Percentiles rank a stretch among this genome's conserved stretches.
phyloP scores from a whole-genome alignment of 2,797 vertebrate species.

The Alfaro cultratus region DNA sequence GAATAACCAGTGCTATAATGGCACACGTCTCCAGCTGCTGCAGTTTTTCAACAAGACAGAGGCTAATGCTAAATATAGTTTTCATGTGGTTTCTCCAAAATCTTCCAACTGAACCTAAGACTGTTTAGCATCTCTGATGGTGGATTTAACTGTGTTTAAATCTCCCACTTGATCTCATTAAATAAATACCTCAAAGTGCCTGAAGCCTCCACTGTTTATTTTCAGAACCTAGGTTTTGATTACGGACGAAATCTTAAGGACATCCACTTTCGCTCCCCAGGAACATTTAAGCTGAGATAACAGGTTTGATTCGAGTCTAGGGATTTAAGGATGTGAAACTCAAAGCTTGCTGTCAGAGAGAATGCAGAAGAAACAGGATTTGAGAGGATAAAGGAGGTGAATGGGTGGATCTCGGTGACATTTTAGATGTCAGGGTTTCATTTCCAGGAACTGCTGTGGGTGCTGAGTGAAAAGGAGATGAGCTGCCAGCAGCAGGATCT shows the following conservation, averaged over 20 bases:
- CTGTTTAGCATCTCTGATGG: neutral
- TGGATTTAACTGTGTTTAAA: neutral
- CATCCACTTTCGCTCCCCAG: conserved; percentile 18
- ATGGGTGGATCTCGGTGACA: conserved; percentile 52
- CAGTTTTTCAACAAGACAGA: neutral
- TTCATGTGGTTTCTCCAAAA: neutral
- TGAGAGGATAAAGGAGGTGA: conserved; percentile 23
- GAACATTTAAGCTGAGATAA: conserved; percentile 24
- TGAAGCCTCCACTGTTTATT: neutral
- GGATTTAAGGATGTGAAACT: conserved; percentile 46
- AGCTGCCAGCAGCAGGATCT: conserved; percentile 47
- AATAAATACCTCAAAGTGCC: neutral
- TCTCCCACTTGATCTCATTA: neutral
- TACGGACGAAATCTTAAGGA: conserved; percentile 21
- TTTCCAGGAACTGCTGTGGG: conserved; percentile 53
- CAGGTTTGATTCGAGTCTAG: conserved; percentile 32
- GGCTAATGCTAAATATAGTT: neutral
- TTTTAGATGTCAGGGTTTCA: conserved; percentile 57
- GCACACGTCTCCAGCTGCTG: conserved; percentile 15
- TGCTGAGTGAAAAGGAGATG: conserved; percentile 68
- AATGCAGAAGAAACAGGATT: conserved; percentile 39
- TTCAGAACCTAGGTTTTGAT: conserved; percentile 11
- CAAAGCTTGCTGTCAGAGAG: conserved; percentile 47
- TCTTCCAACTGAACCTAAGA: neutral
- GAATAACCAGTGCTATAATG: neutral